Evolutionary conservation across 2,888 invertebrate genomes (phyloP).

Genomic region (Saturnia pavonia): DNA sequence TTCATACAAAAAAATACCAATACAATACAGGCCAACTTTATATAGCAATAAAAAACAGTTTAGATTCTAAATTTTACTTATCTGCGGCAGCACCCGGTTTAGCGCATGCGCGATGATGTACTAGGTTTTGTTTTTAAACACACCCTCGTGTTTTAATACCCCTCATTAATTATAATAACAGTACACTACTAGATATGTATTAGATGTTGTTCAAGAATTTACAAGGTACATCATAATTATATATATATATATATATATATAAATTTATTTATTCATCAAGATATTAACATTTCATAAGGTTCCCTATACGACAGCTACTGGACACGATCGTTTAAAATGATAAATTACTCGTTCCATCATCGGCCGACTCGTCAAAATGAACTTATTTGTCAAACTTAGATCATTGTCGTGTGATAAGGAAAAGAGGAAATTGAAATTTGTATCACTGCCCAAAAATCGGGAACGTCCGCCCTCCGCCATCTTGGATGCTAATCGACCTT

Average conservation of each 20-base stretch:
- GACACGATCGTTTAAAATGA: conserved; percentile 61
- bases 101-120: too few species aligned
- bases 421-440: conserved; percentile 80
- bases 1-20: too few species aligned
- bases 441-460: conserved; percentile 77
- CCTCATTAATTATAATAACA: too few species aligned
- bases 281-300: conserved; percentile 41
- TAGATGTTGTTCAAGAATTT: neutral
- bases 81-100: too few species aligned
- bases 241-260: too few species aligned
- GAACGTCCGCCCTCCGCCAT: conserved; percentile 63
- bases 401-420: conserved; percentile 67
- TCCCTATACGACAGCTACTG: conserved; percentile 55
- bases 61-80: too few species aligned
- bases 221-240: too few species aligned
- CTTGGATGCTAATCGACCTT: conserved; percentile 73
- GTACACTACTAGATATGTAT: too few species aligned
- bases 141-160: too few species aligned
- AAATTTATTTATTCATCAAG: neutral
- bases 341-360: conserved; percentile 65
- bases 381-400: conserved; percentile 80
- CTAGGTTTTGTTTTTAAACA: too few species aligned
- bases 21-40: too few species aligned
- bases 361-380: conserved; percentile 75
- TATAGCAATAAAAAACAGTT: too few species aligned